phyloP scores from a whole-genome alignment of 2,113 vertebrate species.

The Barnardius zonarius region DNA sequence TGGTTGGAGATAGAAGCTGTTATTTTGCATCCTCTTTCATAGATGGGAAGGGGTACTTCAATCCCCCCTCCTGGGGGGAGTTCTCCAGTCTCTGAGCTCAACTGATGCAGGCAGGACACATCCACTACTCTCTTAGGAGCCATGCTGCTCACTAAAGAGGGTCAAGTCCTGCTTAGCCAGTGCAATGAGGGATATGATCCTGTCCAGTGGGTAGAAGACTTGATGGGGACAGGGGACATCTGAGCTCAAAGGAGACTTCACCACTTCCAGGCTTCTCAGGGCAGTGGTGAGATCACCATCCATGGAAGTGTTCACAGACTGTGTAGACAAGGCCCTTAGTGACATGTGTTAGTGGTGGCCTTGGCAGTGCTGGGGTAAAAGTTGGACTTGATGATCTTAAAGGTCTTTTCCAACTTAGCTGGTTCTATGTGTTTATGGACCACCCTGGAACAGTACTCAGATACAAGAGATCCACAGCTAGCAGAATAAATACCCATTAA shows the following conservation, averaged over 20 bases:
- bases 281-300: background rate
- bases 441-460: background rate
- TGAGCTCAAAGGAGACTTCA: background rate
- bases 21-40: background rate
- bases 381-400: background rate
- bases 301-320: background rate
- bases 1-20: background rate
- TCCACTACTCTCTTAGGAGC: background rate
- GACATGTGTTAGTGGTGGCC: background rate
- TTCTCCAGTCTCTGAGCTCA: background rate
- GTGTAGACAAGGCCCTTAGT: background rate
- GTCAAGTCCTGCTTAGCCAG: background rate
- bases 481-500: background rate
- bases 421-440: background rate
- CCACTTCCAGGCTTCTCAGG: background rate
- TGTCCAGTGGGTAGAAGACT: background rate
- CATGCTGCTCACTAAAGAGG: background rate
- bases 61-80: accelerated
- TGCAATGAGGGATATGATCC: background rate
- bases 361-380: background rate
- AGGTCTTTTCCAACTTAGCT: background rate
- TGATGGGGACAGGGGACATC: background rate
- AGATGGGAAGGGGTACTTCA: background rate
- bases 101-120: background rate
- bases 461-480: background rate